Evolutionary conservation across 1,140 invertebrate genomes (phyloP).

Genomic region (Homarus americanus): DNA sequence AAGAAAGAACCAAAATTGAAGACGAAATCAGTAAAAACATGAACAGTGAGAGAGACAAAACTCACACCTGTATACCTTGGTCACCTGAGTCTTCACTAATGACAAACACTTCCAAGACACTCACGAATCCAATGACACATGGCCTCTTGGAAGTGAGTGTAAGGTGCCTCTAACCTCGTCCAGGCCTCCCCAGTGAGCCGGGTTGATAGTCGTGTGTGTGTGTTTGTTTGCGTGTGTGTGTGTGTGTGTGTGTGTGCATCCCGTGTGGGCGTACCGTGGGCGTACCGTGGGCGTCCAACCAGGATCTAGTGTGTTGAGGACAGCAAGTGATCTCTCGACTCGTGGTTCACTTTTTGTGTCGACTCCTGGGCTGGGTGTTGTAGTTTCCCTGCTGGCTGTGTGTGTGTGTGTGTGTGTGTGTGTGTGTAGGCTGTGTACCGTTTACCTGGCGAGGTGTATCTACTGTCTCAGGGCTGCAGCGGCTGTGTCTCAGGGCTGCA

Average conservation of each 20-base stretch:
- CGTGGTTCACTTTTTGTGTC: neutral
- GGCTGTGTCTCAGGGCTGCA: neutral
- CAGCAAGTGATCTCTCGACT: neutral
- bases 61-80: too few species aligned
- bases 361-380: neutral
- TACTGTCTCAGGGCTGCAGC: neutral
- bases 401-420: neutral
- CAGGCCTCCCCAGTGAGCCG: too few species aligned
- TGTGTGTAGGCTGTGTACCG: neutral
- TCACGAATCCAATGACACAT: too few species aligned
- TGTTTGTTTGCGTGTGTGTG: neutral
- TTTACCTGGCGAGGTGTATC: neutral
- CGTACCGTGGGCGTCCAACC: neutral
- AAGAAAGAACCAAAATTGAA: too few species aligned
- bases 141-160: too few species aligned
- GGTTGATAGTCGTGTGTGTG: too few species aligned
- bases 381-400: neutral
- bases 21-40: too few species aligned
- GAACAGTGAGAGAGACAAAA: too few species aligned
- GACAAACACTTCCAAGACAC: neutral
- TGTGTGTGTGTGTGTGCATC: neutral
- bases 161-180: too few species aligned
- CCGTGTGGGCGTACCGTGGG: neutral
- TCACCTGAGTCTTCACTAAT: too few species aligned
- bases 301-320: neutral